These are phyloP conservation scores for Cheilinus undulatus DNA, from an alignment of 2,113 vertebrate genomes.

Conservation along the genomic window DNA sequence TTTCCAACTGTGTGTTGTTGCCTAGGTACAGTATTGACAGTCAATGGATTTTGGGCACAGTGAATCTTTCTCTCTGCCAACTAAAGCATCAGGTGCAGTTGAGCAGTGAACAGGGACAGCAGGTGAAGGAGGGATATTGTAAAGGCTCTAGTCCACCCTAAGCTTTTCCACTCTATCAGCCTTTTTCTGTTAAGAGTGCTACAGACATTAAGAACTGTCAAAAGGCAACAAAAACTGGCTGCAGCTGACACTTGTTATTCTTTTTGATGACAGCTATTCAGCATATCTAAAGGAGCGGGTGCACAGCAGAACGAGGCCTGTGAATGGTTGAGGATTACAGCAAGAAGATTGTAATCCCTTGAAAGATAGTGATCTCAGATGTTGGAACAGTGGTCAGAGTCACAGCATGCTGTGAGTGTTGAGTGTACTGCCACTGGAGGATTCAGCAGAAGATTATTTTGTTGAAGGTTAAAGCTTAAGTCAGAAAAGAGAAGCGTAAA, in stretches of 20 bases:
- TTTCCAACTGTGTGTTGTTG: background rate
- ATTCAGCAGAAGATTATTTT: constrained; percentile 23
- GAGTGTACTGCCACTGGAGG: constrained; percentile 15
- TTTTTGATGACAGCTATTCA: background rate
- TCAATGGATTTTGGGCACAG: background rate
- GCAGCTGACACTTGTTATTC: background rate
- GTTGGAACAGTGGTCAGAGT: constrained; percentile 13
- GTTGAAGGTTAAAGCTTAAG: constrained; percentile 25
- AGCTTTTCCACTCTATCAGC: background rate
- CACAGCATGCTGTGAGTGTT: constrained; percentile 24
- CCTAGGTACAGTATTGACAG: no score
- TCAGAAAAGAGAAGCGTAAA: background rate
- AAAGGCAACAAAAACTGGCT: background rate
- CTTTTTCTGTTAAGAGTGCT: background rate
- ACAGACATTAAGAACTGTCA: background rate
- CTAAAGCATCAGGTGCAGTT: background rate
- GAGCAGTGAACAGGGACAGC: background rate
- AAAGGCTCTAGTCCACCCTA: background rate
- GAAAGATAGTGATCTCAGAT: constrained; percentile 44
- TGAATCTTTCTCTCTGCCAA: constrained; percentile 5
- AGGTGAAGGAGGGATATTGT: background rate
- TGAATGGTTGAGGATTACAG: constrained; percentile 9
- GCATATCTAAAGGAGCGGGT: background rate
- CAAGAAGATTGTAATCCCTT: constrained; percentile 20
- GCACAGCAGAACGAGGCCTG: constrained; percentile 5